A percentile compares a stretch with the other conserved stretches of the same genome.
phyloP scores from a whole-genome alignment of 2,113 vertebrate genomes.

The Dipodomys merriami region DNA sequence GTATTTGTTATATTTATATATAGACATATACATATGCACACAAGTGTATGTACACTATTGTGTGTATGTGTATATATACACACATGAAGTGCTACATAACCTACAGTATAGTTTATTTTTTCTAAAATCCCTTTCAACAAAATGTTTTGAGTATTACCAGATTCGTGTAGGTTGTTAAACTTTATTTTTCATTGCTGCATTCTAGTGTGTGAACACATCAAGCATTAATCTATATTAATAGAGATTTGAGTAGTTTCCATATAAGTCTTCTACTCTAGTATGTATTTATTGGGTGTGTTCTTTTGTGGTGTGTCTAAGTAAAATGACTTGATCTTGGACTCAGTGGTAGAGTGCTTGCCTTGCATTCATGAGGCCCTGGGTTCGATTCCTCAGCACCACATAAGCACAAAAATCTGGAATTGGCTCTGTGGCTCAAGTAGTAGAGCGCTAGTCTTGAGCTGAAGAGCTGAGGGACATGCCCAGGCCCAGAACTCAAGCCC shows the following conservation, averaged over 20 bases:
- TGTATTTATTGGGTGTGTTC: background rate
- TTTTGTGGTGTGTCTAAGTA: constrained; percentile 6
- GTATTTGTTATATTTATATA: background rate
- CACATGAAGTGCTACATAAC: too few species aligned
- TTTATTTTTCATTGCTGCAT: constrained; percentile 50
- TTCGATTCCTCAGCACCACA: too few species aligned
- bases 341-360: too few species aligned
- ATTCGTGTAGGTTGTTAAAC: background rate
- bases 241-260: background rate
- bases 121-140: background rate
- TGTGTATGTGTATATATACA: too few species aligned
- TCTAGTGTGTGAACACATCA: background rate
- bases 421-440: too few species aligned
- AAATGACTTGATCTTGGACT: background rate
- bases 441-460: too few species aligned
- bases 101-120: too few species aligned
- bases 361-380: too few species aligned
- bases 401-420: too few species aligned
- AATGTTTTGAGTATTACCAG: background rate
- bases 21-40: background rate
- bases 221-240: background rate
- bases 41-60: too few species aligned
- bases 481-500: too few species aligned
- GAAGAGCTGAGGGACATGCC: too few species aligned
- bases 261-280: constrained; percentile 10